Percentiles rank a stretch among this genome's conserved stretches.
Evolutionary conservation across 2,888 invertebrate species (phyloP).

Genomic region (Galeruca laticollis): DNA sequence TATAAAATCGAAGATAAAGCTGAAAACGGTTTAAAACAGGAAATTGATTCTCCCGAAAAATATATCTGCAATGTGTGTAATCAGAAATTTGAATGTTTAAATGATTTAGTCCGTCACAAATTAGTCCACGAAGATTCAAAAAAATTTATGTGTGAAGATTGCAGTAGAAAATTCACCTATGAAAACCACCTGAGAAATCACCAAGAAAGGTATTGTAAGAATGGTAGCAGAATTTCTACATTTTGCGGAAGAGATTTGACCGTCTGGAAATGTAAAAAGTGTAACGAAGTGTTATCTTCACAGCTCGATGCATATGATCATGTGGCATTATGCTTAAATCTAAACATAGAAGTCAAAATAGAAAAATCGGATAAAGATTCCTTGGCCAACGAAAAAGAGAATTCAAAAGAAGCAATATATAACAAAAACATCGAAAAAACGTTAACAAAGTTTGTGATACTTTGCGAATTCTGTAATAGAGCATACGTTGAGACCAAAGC

Average conservation of each 20-base stretch:
- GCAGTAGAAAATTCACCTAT: conserved; percentile 64
- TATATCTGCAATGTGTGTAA: conserved; percentile 41
- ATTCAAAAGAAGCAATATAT: conserved; percentile 25
- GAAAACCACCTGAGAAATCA: conserved; percentile 64
- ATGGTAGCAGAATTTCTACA: conserved; percentile 63
- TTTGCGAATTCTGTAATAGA: conserved; percentile 74
- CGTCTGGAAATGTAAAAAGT: conserved; percentile 66
- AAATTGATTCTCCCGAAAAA: conserved; percentile 61
- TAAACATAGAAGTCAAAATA: conserved; percentile 29
- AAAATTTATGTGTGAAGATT: conserved; percentile 58
- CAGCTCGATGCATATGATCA: conserved; percentile 64
- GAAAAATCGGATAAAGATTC: conserved; percentile 5
- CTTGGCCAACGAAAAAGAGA: conserved; percentile 14
- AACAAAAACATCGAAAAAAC: conserved; percentile 60
- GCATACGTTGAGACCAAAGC: conserved; percentile 69
- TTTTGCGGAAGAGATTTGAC: conserved; percentile 65
- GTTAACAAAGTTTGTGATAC: conserved; percentile 67
- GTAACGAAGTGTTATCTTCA: conserved; percentile 65
- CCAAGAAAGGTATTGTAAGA: conserved; percentile 61
- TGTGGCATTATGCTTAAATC: conserved; percentile 55
- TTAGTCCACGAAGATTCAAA: no score
- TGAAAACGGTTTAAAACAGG: conserved; percentile 59
- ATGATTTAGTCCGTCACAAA: no score
- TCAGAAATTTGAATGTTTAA: no score
- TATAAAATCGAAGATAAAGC: conserved; percentile 66